Percentiles rank a stretch among this genome's conserved stretches.
Evolutionary conservation across 2,113 vertebrate species (phyloP).

Genomic region (Rhineura floridana): DNA sequence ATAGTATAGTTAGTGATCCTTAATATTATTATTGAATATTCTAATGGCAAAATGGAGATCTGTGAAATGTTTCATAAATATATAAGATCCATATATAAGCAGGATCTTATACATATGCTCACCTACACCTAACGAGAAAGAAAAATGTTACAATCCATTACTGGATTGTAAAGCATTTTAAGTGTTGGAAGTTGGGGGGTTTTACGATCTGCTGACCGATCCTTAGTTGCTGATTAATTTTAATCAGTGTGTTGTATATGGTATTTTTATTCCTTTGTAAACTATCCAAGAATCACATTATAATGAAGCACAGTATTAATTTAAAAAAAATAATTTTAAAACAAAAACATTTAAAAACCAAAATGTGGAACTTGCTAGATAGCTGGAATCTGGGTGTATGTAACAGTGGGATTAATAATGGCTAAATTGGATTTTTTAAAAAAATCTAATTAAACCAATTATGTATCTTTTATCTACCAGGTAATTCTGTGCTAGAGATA

Average conservation of each 20-base stretch:
- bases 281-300: neutral
- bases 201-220: neutral
- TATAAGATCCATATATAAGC: too few species aligned
- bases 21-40: neutral
- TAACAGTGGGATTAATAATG: neutral
- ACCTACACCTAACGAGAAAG: too few species aligned
- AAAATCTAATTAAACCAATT: neutral
- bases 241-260: neutral
- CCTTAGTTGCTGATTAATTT: neutral
- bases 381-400: neutral
- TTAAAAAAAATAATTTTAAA: too few species aligned
- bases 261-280: neutral
- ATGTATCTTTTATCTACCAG: neutral
- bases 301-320: neutral
- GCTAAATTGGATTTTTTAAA: neutral
- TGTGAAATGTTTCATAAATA: neutral
- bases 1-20: neutral
- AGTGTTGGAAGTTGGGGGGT: too few species aligned
- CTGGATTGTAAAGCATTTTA: too few species aligned
- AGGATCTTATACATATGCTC: too few species aligned
- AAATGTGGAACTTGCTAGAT: neutral
- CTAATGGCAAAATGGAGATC: neutral
- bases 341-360: too few species aligned
- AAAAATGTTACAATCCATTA: too few species aligned
- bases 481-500: neutral